Evolutionary conservation across 2,888 invertebrate species (phyloP).

Genomic region (Drosophila neonasuta): DNA sequence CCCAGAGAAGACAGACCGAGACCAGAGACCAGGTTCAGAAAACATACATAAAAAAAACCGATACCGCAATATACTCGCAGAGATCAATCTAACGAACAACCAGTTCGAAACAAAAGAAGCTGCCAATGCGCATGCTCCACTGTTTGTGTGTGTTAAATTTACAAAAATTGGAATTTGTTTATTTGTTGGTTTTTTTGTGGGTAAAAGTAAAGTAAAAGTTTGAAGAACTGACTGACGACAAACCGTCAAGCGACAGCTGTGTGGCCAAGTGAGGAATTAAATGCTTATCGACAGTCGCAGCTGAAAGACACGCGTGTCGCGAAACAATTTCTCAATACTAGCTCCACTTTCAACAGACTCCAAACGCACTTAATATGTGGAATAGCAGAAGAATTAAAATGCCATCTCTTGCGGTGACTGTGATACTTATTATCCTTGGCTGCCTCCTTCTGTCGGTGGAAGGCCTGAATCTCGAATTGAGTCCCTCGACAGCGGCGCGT

Average conservation of each 20-base stretch:
- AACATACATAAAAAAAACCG: slow-evolving; percentile 6
- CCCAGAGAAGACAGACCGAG: slow-evolving; percentile 49
- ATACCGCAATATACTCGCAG: slow-evolving; percentile 57
- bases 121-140: slow-evolving; percentile 23
- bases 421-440: slow-evolving; percentile 33
- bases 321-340: slow-evolving; percentile 31
- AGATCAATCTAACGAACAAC: slow-evolving; percentile 64
- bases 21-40: slow-evolving; percentile 2
- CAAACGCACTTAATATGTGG: slow-evolving; percentile 34
- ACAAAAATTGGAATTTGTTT: slow-evolving; percentile 61
- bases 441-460: slow-evolving; percentile 37
- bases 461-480: slow-evolving; percentile 22
- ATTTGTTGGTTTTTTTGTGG: slow-evolving; percentile 43
- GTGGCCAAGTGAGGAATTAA: slow-evolving; percentile 60
- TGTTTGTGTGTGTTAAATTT: slow-evolving; percentile 41
- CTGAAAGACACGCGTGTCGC: slow-evolving; percentile 59
- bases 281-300: slow-evolving; percentile 62
- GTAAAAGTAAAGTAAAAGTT: slow-evolving; percentile 72
- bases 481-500: slow-evolving; percentile 38
- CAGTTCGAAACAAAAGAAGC: slow-evolving; percentile 72
- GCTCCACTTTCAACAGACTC: slow-evolving; percentile 19
- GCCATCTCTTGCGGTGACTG: slow-evolving; percentile 11
- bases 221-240: slow-evolving; percentile 39
- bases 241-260: slow-evolving; percentile 9
- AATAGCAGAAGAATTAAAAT: slow-evolving; percentile 20